Conservation (phyloP, 2,888 invertebrate genomes). For the Lumbricus terrestris region DNA sequence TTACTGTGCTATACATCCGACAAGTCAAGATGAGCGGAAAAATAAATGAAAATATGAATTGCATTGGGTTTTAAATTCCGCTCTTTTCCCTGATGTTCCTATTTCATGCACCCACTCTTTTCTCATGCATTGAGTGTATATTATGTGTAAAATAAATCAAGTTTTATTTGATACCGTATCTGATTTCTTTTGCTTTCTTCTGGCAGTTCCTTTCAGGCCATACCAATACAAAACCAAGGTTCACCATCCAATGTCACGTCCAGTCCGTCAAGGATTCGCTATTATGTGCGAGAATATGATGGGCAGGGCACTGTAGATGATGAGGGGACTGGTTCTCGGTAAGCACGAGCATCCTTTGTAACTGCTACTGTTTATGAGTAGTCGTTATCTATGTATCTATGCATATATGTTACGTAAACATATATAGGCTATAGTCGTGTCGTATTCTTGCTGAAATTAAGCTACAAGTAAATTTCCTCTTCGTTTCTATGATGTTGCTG, state of each 20-base stretch:
- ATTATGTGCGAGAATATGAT: not conserved
- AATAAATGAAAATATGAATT: not conserved
- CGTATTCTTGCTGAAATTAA: not conserved
- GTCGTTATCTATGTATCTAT: no score
- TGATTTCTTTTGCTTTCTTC: no score
- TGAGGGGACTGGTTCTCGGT: no score
- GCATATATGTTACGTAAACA: no score
- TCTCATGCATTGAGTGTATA: not conserved
- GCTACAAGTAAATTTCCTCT: not conserved
- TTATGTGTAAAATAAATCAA: not conserved
- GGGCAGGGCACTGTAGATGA: not conserved
- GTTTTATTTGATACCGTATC: not conserved
- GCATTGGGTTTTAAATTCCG: not conserved
- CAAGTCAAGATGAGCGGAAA: no score
- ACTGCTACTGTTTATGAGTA: not conserved
- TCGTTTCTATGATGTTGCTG: not conserved
- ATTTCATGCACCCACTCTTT: not conserved
- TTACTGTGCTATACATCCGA: not conserved
- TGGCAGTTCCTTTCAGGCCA: not conserved
- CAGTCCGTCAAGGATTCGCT: not conserved
- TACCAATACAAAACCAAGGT: not conserved
- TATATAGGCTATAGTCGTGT: no score
- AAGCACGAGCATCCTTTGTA: not conserved
- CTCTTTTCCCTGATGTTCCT: not conserved
- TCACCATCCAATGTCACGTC: not conserved